A percentile compares a stretch with the other conserved stretches of the same genome.
Evolutionary conservation across 2,888 invertebrate genomes (phyloP).

Genomic region (Lasioglossum morio): DNA sequence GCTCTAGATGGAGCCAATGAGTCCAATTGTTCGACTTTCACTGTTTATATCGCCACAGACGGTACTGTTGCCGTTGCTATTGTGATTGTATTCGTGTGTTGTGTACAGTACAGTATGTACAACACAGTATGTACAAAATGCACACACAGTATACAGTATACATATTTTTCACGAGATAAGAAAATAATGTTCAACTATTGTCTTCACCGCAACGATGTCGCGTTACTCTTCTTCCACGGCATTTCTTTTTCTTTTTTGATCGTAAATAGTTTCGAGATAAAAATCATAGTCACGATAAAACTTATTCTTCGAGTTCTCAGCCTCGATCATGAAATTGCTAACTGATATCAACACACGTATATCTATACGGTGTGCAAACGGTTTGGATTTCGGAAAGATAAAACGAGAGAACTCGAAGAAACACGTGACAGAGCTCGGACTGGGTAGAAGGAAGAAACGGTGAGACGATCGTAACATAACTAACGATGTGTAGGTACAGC

Average conservation of each 20-base stretch:
- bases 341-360: neutral
- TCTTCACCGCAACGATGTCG: neutral
- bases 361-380: neutral
- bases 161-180: neutral
- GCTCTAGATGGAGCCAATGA: neutral
- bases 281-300: neutral
- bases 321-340: neutral
- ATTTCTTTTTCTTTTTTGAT: neutral
- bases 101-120: neutral
- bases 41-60: too few relatives aligned
- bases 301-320: neutral
- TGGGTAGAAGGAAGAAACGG: neutral
- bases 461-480: slow-evolving; percentile 3
- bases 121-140: neutral
- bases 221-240: neutral
- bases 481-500: neutral
- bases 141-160: neutral
- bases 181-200: neutral
- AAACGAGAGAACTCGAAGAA: neutral
- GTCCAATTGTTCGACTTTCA: neutral
- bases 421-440: slow-evolving; percentile 11
- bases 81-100: neutral
- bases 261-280: neutral
- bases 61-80: neutral
- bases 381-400: neutral